Percentiles rank a stretch among this genome's conserved stretches.
These are phyloP conservation scores for Hydrocynus forskahlii DNA, from an alignment of 2,797 vertebrate genomes.

Conservation along the genomic window DNA sequence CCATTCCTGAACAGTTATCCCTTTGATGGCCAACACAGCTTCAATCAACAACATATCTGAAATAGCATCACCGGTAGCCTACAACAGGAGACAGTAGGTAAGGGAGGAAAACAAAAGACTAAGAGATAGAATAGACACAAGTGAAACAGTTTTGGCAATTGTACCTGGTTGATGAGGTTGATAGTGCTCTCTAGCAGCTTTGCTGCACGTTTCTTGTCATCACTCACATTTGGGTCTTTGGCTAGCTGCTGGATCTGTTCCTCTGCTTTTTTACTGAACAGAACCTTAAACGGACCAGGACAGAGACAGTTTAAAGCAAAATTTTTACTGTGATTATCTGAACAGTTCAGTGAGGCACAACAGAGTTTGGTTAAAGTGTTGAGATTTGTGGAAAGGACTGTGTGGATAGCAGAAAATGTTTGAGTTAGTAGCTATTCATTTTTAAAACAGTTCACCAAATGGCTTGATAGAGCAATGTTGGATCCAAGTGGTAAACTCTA, in stretches of 20 bases:
- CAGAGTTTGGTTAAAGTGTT: not conserved
- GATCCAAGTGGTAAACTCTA: too few species aligned
- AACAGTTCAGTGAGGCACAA: not conserved
- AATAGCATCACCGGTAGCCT: constrained; percentile 93
- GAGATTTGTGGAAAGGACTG: not conserved
- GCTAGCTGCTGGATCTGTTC: constrained; percentile 82
- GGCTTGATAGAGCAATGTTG: too few species aligned
- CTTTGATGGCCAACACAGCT: constrained; percentile 87
- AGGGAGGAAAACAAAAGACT: not conserved
- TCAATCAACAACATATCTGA: constrained; percentile 96
- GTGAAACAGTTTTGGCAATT: not conserved
- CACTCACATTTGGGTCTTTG: constrained; percentile 70
- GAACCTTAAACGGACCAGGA: constrained; percentile 75
- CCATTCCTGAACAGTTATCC: constrained; percentile 88
- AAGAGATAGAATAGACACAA: not conserved
- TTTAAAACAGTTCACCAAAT: too few species aligned
- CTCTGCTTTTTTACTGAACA: constrained; percentile 89
- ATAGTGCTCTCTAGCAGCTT: constrained; percentile 83
- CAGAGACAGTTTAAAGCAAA: not conserved
- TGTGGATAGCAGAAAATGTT: too few species aligned
- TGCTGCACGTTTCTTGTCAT: constrained; percentile 81
- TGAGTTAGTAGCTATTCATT: too few species aligned
- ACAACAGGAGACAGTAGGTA: constrained; percentile 18
- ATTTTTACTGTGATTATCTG: not conserved
- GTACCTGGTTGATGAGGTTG: constrained; percentile 77